phyloP scores from a whole-genome alignment of 2,797 vertebrate genomes.

The Macroramphosus scolopax region DNA sequence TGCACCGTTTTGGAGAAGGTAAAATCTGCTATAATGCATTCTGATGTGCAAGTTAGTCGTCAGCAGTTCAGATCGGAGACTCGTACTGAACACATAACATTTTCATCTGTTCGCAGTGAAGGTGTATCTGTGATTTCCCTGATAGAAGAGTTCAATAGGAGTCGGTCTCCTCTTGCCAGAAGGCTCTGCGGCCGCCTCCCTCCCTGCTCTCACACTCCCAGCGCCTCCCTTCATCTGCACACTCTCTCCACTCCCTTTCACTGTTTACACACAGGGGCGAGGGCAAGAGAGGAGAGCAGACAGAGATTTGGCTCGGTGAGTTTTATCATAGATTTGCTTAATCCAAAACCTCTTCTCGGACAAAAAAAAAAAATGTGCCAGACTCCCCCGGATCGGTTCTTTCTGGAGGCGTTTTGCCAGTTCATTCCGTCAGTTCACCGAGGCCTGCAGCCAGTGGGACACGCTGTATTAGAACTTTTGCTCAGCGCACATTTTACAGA shows the following conservation, averaged over 20 bases:
- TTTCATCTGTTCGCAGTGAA: constrained; percentile 36
- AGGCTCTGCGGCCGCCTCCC: constrained; percentile 52
- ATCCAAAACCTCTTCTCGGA: constrained; percentile 63
- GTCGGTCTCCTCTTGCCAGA: constrained; percentile 50
- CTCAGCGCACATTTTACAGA: constrained; percentile 32
- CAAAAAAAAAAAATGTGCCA: too few relatives aligned
- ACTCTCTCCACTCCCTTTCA: constrained; percentile 72
- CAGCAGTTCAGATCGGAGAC: constrained; percentile 18
- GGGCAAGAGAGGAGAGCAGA: constrained; percentile 49
- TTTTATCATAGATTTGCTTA: constrained; percentile 74
- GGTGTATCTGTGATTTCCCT: constrained; percentile 59
- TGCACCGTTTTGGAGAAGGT: too few relatives aligned
- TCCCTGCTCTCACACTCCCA: constrained; percentile 48
- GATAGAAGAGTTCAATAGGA: constrained; percentile 50
- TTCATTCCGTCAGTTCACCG: constrained; percentile 53
- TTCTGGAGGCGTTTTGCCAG: constrained; percentile 61
- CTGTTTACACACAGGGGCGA: constrained; percentile 68
- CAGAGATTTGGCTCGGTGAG: constrained; percentile 55
- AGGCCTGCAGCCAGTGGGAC: constrained; percentile 36
- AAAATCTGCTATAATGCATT: too few relatives aligned
- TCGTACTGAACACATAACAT: constrained; percentile 42
- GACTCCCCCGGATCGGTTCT: constrained; percentile 49
- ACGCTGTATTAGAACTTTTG: constrained; percentile 46
- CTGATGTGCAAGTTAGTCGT: too few relatives aligned
- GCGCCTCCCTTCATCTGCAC: constrained; percentile 56